Evolutionary conservation across 2,113 vertebrate genomes (phyloP), one percentile per base, ranked within the genome.

Genomic region (Cebus imitator): DNA sequence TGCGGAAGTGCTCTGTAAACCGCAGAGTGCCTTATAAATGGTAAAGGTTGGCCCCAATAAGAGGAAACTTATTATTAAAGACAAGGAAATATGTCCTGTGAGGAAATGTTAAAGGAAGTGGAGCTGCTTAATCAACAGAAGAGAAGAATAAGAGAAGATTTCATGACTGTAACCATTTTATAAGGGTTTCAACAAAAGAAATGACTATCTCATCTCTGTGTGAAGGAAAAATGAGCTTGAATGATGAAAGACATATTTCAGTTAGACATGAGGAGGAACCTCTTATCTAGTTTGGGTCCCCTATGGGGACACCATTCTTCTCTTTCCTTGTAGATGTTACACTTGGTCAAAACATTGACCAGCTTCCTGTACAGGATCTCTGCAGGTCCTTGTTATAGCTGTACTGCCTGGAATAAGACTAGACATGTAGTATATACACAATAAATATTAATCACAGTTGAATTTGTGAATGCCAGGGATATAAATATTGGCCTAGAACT

Each of bases 101-200:
- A 94, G 95, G 57, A 95, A 64, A 35, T 8, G 87, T 27, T 75
- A 83, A 87, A 85, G 75, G 64, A 92, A 79, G 48, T 83, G 43
- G 55, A 94, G 61, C 50, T 93, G n/a, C 89, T 97, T 89, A 88
- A 89, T 91, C 84, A 90, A 78, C 90, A 96, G 73, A 57, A 83
- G 89, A 94, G 64, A 91, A 82, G 66, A 97, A 72, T 57, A 90
- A 94, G 70, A 5, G 25, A n/a, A 52, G 73, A 89, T 87, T 96
- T 96, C 45, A 64, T 9, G 30, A 58, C 6, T 45, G 43, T 75
- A 61, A 40, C 27, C 25, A 23, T 85, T 94, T 97, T 88, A 82
- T 58, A 23, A 94, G 32, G 37, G 1, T 61, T 91, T 97, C 66
- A 86, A 76, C 61, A 43, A 83, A 50, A 88, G 72, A 20, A 32